A percentile compares a stretch with the other conserved stretches of the same genome.
These are phyloP conservation scores for Harmothoe impar DNA, from an alignment of 2,888 invertebrate species.

Conservation along the genomic window DNA sequence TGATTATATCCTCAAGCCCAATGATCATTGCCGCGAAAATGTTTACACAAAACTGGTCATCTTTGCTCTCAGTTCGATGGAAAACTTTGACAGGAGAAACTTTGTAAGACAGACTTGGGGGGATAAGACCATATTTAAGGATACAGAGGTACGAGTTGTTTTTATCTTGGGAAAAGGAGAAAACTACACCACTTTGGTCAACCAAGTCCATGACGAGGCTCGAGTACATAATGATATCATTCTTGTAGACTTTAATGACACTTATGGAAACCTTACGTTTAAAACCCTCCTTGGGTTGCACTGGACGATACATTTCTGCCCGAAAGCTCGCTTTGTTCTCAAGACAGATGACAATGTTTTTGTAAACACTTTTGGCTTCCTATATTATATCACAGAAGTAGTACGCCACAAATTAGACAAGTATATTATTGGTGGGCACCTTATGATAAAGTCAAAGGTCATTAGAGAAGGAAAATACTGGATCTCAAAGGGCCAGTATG, in stretches of 20 bases:
- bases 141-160: not conserved
- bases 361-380: not conserved
- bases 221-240: not conserved
- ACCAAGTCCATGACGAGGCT: not conserved
- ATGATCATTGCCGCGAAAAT: not conserved
- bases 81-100: not conserved
- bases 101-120: not conserved
- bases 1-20: not conserved
- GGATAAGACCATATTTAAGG: not conserved
- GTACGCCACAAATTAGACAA: not conserved
- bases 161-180: not conserved
- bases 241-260: not conserved
- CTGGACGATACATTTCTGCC: not conserved
- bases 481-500: not conserved
- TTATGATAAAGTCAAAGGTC: not conserved
- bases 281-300: not conserved
- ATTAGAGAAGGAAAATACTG: not conserved
- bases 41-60: not conserved
- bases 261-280: not conserved
- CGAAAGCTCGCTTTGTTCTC: not conserved
- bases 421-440: not conserved
- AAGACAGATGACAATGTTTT: conserved; percentile 19
- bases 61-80: not conserved
- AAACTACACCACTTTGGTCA: not conserved
- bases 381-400: not conserved